These are phyloP conservation scores for Heliconius sara DNA, from an alignment of 2,888 invertebrate genomes.

Conservation along the genomic window DNA sequence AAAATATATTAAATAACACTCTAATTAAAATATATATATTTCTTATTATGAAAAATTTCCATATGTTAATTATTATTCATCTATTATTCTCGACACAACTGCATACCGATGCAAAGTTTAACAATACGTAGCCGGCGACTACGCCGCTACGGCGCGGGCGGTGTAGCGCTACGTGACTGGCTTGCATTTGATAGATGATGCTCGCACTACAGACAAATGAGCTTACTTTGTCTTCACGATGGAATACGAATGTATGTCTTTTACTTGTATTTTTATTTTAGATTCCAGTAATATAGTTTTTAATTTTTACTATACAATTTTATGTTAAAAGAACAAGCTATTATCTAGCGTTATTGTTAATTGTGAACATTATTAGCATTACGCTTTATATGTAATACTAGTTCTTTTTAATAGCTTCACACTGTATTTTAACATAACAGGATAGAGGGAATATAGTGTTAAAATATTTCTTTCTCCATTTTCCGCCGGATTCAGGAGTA, in stretches of 20 bases:
- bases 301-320: too few species aligned
- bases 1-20: not conserved
- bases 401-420: too few species aligned
- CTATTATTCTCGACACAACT: not conserved
- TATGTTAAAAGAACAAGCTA: too few species aligned
- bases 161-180: constrained; percentile 67
- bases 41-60: constrained; percentile 5
- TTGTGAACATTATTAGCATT: too few species aligned
- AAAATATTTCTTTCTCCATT: too few species aligned
- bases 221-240: not conserved
- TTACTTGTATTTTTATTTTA: constrained; percentile 6
- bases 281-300: not conserved
- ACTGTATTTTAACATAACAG: too few species aligned
- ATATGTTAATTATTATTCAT: constrained; percentile 24
- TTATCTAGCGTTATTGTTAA: too few species aligned
- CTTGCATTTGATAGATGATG: constrained; percentile 64
- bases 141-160: constrained; percentile 52
- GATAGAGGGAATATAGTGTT: too few species aligned
- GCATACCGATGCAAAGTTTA: constrained; percentile 16
- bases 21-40: not conserved
- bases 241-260: not conserved
- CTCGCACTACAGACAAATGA: constrained; percentile 29
- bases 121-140: constrained; percentile 59
- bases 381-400: too few species aligned
- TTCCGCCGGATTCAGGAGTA: too few species aligned